phyloP scores from a whole-genome alignment of 2,113 vertebrate species.

The Myotis lucifugus region DNA sequence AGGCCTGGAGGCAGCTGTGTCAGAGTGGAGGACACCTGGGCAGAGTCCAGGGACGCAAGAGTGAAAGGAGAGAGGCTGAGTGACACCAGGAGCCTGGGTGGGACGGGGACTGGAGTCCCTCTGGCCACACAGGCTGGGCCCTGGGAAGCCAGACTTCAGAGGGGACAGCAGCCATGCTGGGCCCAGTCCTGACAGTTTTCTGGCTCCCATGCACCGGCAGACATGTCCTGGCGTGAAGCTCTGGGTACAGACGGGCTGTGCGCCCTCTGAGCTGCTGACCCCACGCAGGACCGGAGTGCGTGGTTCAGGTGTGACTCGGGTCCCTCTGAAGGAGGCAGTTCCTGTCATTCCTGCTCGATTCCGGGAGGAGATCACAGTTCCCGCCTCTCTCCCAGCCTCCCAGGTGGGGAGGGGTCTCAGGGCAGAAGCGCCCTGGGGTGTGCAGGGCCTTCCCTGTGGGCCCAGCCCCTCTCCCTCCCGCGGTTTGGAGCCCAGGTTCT shows the following conservation, averaged over 20 bases:
- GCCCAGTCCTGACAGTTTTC: not conserved
- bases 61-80: not conserved
- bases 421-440: not conserved
- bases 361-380: not conserved
- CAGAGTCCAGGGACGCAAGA: not conserved
- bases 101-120: not conserved
- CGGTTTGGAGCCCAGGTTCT: constrained; percentile 64
- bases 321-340: not conserved
- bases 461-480: not conserved
- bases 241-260: not conserved
- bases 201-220: not conserved
- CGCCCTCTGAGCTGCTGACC: not conserved
- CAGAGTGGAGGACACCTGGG: not conserved
- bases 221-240: not conserved
- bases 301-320: not conserved
- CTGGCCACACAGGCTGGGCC: not conserved
- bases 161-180: not conserved
- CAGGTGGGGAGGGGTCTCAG: not conserved
- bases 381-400: not conserved
- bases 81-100: not conserved
- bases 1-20: not conserved
- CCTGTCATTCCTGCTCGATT: not conserved
- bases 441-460: not conserved
- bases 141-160: not conserved
- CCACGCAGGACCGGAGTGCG: accelerated